Percentiles rank a stretch among this genome's conserved stretches.
phyloP scores from a whole-genome alignment of 2,113 vertebrate species.

The Vicugna pacos region DNA sequence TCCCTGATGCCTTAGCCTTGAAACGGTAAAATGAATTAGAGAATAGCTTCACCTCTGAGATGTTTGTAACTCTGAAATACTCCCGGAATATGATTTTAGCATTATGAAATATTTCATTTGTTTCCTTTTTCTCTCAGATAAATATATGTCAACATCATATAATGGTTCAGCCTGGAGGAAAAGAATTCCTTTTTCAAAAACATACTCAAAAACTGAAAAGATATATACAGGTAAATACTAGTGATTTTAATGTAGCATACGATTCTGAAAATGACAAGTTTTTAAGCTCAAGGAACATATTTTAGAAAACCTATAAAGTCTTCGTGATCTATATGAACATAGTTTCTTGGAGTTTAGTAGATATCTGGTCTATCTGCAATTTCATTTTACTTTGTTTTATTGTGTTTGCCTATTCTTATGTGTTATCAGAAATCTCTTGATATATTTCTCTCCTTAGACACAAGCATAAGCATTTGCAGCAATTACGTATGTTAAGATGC shows the following conservation, averaged over 20 bases:
- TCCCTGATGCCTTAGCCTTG: slow-evolving; percentile 21
- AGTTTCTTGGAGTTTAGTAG: slow-evolving; percentile 14
- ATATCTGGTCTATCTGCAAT: not conserved
- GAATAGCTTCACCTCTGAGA: not conserved
- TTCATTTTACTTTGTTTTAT: slow-evolving; percentile 21
- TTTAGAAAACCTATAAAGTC: slow-evolving; percentile 27
- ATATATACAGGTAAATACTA: slow-evolving; percentile 82
- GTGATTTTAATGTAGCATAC: not conserved
- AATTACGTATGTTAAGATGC: not conserved
- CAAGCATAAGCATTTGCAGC: not conserved
- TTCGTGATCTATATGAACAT: not conserved
- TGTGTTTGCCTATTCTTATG: not conserved
- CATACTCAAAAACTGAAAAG: slow-evolving; percentile 81
- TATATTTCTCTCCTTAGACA: not conserved
- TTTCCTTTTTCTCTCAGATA: slow-evolving; percentile 76
- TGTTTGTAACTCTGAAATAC: not conserved
- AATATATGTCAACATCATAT: slow-evolving; percentile 77
- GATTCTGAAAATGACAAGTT: not conserved
- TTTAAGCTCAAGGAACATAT: slow-evolving; percentile 33
- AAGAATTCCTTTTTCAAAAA: slow-evolving; percentile 84
- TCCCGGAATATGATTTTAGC: slow-evolving; percentile 25
- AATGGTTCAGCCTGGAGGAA: slow-evolving; percentile 82
- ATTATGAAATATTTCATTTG: slow-evolving; percentile 54
- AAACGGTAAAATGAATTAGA: slow-evolving; percentile 57
- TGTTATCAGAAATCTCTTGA: not conserved